Base-by-base conservation (phyloP, 2,888 invertebrate genomes). In the Dromius quadrimaculatus region DNA sequence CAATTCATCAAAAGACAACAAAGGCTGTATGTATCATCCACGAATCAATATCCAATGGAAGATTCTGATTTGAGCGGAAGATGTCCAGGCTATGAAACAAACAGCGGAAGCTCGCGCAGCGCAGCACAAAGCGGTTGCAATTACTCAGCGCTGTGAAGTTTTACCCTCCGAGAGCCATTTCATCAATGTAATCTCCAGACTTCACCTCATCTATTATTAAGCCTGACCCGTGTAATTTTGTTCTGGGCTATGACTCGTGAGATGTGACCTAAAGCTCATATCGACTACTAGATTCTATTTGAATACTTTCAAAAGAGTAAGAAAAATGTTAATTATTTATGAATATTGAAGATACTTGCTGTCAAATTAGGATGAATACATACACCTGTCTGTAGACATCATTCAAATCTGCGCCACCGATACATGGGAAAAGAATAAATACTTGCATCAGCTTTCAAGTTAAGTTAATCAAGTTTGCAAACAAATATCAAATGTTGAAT, bases 151-250 rank as follows among this genome's bases (percentile, higher is more conserved):
- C 72, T 74, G 71, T 72, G 72, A 73, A 75, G 73, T 72, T 74
- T 74, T 74, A 74, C 73, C 72, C 72, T 73, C 74, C 63, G 72
- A 75, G 74, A 74, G 73, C 74, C 74, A 72, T 75, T 75, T 75
- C 75, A 74, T 75, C 75, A 75, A 75, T 74, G 75, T 75, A 73
- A 74, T 75, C 74, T 75, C 74, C 70, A 68, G 72, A 57, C 66
- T 74, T 73, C 73, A 75, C 73, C 75, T 74, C 74, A 75, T 75
- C 73, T 74, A 75, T 75, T 75, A 75, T 75, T 75, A 69, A 71
- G 72, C 65, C 66, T 72, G 64, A 71, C 73, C 72, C 62, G 72
- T 73, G 69, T 73, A 73, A 74, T 72, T 72, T 19, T 22, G 36
- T 38, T 22, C 22, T 36, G 22, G 54, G 11, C 8, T 59, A 36